Evolutionary conservation across 2,113 vertebrate genomes (phyloP), one percentile per base, ranked within the genome.

Genomic region (Scomber scombrus): DNA sequence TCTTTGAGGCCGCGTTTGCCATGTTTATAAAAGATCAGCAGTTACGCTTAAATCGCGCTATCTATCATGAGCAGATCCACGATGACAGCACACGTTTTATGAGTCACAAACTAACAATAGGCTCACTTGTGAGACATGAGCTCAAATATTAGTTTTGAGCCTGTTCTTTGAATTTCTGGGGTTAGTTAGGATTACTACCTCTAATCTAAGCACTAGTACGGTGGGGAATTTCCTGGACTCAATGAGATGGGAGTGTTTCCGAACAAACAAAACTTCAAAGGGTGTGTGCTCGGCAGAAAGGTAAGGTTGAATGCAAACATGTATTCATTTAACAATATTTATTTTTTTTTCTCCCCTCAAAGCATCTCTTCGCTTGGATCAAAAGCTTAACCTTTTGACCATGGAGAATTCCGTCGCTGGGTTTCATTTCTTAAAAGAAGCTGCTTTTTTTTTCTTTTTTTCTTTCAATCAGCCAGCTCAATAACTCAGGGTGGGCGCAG

Each of bases 311-410:
- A 92, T 21, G 80, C 90, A 94, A 95, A 93, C 93, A 92, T 80
- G 87, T 90, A 93, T 93, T 95, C 87, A 89, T 92, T 94, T 87
- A 85, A 92, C 85, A 90, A 89, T 81, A 77, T 91, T 78, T 91
- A 64, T 86, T 78, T 89, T 88, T 80, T 90, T 89, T 54, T 11
- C 67, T 85, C 50, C 77, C 73, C 82, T 91, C 86, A 93, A 92
- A 94, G 85, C 85, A 86, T 91, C 85, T 92, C 85, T 90, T 87
- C 85, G 87, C 78, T 78, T 0, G 72, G 89, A 94, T 95, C 91
- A 94, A 91, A 93, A 93, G 91, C 81, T 82, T 93, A 92, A 95
- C 94, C 92, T 91, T 92, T 88, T 81, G 91, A 94, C 91, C 88
- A 45, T 49, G 52, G 61, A 92, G 84, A 92, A 92, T 92, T 93